These are phyloP conservation scores for Argentina silus DNA, from an alignment of 2,797 vertebrate species.

Conservation along the genomic window DNA sequence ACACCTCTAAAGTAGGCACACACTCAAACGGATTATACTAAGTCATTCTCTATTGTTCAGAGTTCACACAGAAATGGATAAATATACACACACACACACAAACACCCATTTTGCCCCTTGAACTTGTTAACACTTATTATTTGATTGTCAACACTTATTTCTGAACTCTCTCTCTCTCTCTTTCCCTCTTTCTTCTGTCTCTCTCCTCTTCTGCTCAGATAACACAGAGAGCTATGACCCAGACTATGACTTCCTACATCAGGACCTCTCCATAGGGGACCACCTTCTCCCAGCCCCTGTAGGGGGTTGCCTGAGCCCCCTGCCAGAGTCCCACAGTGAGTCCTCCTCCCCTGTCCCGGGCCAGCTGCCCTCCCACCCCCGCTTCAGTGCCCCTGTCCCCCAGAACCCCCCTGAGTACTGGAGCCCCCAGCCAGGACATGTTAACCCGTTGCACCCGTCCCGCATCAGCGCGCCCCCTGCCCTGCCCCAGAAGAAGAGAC, in stretches of 20 bases:
- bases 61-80: background rate
- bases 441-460: conserved; percentile 47
- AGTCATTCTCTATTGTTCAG: too few species aligned
- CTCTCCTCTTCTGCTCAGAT: conserved; percentile 51
- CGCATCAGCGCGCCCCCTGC: conserved; percentile 82
- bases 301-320: conserved; percentile 85
- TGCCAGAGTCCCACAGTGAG: conserved; percentile 91
- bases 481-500: conserved; percentile 93
- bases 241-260: conserved; percentile 97
- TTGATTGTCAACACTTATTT: background rate
- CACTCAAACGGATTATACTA: background rate
- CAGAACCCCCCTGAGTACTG: conserved; percentile 68
- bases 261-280: conserved; percentile 91
- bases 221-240: conserved; percentile 92
- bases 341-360: conserved; percentile 86
- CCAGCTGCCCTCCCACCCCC: conserved; percentile 79
- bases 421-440: conserved; percentile 53
- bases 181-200: background rate
- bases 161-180: background rate
- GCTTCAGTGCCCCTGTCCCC: conserved; percentile 69
- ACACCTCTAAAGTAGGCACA: background rate
- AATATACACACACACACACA: background rate
- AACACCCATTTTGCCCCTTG: background rate
- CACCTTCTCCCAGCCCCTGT: conserved; percentile 84
- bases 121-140: background rate